These are phyloP conservation scores for Rhabdophis nuchalis DNA, from an alignment of 2,797 vertebrate species.

Conservation along the genomic window DNA sequence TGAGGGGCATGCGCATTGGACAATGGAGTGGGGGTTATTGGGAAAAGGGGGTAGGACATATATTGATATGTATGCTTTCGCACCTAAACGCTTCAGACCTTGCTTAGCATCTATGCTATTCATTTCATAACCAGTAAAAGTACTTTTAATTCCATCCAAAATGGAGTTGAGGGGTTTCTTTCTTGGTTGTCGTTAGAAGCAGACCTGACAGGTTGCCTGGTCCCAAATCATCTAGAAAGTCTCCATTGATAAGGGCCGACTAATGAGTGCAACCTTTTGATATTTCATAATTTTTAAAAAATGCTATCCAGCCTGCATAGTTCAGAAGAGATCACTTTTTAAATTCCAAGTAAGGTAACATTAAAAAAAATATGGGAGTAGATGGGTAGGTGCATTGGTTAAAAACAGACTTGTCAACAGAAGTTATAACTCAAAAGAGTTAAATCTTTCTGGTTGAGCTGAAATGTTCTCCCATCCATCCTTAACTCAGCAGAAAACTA, in stretches of 20 bases:
- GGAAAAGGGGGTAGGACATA: too few relatives aligned
- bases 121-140: too few relatives aligned
- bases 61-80: too few relatives aligned
- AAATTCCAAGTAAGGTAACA: neutral
- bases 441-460: neutral
- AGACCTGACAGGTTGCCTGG: neutral
- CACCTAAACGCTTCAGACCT: too few relatives aligned
- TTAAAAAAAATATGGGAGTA: neutral
- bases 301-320: neutral
- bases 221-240: neutral
- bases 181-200: too few relatives aligned
- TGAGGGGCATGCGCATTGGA: too few relatives aligned
- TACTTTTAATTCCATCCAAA: too few relatives aligned
- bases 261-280: neutral
- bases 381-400: neutral
- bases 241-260: neutral
- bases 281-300: neutral
- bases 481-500: neutral
- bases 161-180: too few relatives aligned
- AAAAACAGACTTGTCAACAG: neutral
- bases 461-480: neutral
- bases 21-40: too few relatives aligned
- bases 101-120: too few relatives aligned
- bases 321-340: neutral
- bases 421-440: too few relatives aligned